Evolutionary conservation across 2,888 invertebrate species (phyloP).

Genomic region (Drosophila putrida): DNA sequence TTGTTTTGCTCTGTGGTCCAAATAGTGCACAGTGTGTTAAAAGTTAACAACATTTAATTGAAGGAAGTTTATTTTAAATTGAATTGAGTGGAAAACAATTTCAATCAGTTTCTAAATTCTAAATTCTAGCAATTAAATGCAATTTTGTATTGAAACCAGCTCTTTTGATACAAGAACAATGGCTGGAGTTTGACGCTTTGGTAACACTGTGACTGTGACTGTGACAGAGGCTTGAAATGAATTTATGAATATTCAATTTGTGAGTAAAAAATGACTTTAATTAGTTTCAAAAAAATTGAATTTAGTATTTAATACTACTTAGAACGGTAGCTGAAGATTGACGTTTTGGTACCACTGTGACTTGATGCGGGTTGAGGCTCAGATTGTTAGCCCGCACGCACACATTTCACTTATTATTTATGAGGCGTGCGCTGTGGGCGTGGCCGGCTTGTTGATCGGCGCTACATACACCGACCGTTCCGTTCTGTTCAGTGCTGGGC

Average conservation of each 20-base stretch:
- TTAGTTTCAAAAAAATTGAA: not conserved
- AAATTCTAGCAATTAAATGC: too few relatives aligned
- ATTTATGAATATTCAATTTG: not conserved
- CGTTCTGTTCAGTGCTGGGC: not conserved
- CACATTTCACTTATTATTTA: conserved; percentile 82
- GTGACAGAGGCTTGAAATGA: not conserved
- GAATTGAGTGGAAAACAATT: not conserved
- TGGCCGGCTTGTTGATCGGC: conserved; percentile 83
- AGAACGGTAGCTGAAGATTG: not conserved
- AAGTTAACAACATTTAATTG: not conserved
- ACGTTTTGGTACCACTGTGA: conserved; percentile 48
- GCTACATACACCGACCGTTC: conserved; percentile 52
- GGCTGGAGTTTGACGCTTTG: too few relatives aligned
- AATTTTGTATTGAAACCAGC: too few relatives aligned
- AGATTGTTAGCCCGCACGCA: conserved; percentile 51
- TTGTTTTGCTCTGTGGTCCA: conserved; percentile 71
- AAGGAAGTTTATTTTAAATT: not conserved
- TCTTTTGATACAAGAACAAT: too few relatives aligned
- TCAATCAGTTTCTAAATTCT: too few relatives aligned
- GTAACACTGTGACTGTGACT: too few relatives aligned
- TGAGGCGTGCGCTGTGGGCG: conserved; percentile 84
- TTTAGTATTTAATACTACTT: not conserved
- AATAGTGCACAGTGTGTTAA: conserved; percentile 42
- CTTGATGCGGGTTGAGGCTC: conserved; percentile 27
- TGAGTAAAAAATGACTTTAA: not conserved